These are phyloP conservation scores for Falco concolor DNA, from an alignment of 2,797 vertebrate genomes.

Conservation along the genomic window DNA sequence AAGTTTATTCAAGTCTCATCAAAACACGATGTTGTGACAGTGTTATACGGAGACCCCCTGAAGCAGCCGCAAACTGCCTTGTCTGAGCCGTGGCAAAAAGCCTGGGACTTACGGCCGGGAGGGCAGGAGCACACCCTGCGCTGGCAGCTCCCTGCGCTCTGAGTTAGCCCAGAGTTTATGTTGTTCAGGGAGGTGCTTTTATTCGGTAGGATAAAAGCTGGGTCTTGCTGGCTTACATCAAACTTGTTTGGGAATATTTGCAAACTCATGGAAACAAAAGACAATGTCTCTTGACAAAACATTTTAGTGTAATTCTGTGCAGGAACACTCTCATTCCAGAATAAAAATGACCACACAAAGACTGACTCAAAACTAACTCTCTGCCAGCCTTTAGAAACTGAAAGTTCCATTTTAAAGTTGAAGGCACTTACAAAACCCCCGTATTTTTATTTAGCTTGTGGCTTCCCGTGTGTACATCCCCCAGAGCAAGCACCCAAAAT, in stretches of 20 bases:
- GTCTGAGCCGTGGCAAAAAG: neutral
- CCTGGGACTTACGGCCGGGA: neutral
- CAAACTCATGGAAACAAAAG: constrained; percentile 56
- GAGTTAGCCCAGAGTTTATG: neutral
- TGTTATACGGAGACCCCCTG: neutral
- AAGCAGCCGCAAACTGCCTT: neutral
- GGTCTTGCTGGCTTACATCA: constrained; percentile 35
- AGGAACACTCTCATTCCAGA: constrained; percentile 25
- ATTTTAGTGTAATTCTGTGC: constrained; percentile 20
- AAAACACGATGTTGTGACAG: neutral
- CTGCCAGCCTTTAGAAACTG: constrained; percentile 31
- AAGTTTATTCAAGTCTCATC: neutral
- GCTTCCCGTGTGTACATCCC: neutral
- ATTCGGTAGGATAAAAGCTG: neutral
- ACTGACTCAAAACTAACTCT: constrained; percentile 30
- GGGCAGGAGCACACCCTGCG: neutral
- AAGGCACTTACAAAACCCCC: neutral
- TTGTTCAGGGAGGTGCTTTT: neutral
- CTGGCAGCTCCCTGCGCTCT: neutral
- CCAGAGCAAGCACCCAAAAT: neutral
- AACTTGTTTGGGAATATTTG: constrained; percentile 41
- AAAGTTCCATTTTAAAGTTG: constrained; percentile 20
- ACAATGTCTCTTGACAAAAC: constrained; percentile 47
- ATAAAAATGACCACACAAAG: constrained; percentile 59
- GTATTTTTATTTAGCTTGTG: neutral